phyloP scores from a whole-genome alignment of 2,888 invertebrate genomes.

The Limnephilus rhombicus region DNA sequence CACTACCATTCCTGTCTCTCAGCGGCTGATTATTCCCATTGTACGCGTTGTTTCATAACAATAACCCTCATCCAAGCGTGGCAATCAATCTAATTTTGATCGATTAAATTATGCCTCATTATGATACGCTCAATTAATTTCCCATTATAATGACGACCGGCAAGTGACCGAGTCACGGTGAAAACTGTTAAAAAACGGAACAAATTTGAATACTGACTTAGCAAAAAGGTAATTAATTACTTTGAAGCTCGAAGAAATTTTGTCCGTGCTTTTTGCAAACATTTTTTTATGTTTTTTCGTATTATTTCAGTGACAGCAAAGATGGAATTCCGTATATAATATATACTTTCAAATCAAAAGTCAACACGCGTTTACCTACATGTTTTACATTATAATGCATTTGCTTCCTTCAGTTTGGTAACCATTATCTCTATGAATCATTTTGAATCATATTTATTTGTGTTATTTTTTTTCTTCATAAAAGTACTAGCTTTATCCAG shows the following conservation, averaged over 20 bases:
- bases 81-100: conserved; percentile 5
- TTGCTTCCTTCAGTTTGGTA: too few relatives aligned
- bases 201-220: background rate
- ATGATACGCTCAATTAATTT: background rate
- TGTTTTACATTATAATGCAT: too few relatives aligned
- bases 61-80: conserved; percentile 19
- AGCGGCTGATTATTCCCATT: background rate
- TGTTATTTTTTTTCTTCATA: too few relatives aligned
- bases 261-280: background rate
- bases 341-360: too few relatives aligned
- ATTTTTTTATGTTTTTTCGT: too few relatives aligned
- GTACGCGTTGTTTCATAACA: conserved; percentile 29
- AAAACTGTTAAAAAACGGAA: background rate
- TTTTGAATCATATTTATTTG: too few relatives aligned
- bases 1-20: background rate
- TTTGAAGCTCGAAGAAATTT: background rate
- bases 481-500: too few relatives aligned
- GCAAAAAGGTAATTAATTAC: background rate
- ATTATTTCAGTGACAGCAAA: too few relatives aligned
- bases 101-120: conserved; percentile 20
- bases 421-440: too few relatives aligned
- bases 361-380: too few relatives aligned
- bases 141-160: conserved; percentile 3
- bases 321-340: too few relatives aligned
- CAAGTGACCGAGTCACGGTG: conserved; percentile 14